A percentile compares a stretch with the other conserved stretches of the same genome.
phyloP scores from a whole-genome alignment of 2,113 vertebrate genomes.

The Micronycteris hirsuta region DNA sequence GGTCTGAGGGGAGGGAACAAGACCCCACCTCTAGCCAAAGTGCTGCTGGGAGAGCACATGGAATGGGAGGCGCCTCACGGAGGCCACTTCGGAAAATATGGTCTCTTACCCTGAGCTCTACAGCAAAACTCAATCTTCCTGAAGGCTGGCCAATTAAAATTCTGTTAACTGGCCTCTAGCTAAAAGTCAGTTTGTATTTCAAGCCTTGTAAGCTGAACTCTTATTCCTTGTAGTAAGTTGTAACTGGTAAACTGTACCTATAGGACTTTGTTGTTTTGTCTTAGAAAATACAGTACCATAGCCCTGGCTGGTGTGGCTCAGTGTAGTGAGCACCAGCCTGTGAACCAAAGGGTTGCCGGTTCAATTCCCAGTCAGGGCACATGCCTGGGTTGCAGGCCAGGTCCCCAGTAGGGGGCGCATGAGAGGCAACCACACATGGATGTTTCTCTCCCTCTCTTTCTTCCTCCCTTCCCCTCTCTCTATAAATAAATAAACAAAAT shows the following conservation, averaged over 20 bases:
- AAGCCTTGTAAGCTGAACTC: background rate
- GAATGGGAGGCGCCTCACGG: background rate
- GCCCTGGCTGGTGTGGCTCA: too few species aligned
- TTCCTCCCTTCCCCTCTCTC: too few species aligned
- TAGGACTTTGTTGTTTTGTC: accelerated
- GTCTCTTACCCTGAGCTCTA: background rate
- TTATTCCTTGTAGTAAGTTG: too few species aligned
- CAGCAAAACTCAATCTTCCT: background rate
- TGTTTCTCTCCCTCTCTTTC: too few species aligned
- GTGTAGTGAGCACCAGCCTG: too few species aligned
- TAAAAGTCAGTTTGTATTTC: background rate
- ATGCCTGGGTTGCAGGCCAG: too few species aligned
- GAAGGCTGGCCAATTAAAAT: background rate
- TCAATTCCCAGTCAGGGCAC: too few species aligned
- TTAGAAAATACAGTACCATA: background rate
- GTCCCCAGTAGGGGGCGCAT: too few species aligned
- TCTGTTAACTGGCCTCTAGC: background rate
- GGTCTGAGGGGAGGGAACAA: background rate
- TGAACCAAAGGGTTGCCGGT: too few species aligned
- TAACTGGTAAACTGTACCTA: background rate
- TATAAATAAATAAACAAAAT: too few species aligned
- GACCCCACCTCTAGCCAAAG: background rate
- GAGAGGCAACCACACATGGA: too few species aligned
- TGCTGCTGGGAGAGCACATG: background rate
- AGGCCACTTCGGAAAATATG: background rate